Conservation (phyloP, 92 coral and sea anemone species). For the Palythoa caribaeorum region DNA sequence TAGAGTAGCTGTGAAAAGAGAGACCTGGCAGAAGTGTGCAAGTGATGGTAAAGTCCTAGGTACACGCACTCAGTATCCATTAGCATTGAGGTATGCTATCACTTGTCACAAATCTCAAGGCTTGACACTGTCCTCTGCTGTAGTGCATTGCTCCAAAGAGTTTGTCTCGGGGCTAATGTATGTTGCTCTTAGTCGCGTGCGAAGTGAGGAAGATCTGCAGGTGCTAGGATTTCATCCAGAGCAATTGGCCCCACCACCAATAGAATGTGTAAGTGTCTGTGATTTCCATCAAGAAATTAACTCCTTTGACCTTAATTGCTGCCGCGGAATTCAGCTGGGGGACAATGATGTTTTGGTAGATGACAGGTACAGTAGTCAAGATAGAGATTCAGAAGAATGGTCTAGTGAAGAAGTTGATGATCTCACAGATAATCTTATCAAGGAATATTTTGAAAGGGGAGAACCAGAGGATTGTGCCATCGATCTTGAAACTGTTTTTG, state of each 20-base stretch:
- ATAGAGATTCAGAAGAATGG: conserved; percentile 4
- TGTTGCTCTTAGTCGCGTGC: conserved; percentile 51
- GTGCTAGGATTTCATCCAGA: conserved; percentile 34
- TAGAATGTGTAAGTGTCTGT: background rate
- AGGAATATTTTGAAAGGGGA: conserved; percentile 46
- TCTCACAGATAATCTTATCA: conserved; percentile 22
- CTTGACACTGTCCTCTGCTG: conserved; percentile 41
- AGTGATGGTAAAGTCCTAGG: conserved; percentile 47
- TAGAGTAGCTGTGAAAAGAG: conserved; percentile 30
- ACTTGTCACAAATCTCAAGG: conserved; percentile 62
- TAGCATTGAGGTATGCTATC: conserved; percentile 49
- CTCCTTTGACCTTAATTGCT: background rate
- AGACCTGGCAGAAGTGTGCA: conserved; percentile 46
- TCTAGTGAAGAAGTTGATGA: background rate
- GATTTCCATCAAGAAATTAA: background rate
- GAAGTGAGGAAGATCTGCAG: conserved; percentile 50
- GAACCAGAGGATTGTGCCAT: conserved; percentile 33
- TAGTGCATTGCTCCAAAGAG: conserved; percentile 55
- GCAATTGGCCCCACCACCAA: conserved; percentile 6
- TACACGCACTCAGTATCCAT: conserved; percentile 59
- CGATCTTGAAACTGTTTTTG: conserved; percentile 38
- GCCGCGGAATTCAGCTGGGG: conserved; percentile 1
- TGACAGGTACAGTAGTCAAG: background rate
- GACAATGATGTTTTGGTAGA: conserved; percentile 22
- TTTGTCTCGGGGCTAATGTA: conserved; percentile 51